These are phyloP conservation scores for Actinemys pallida DNA, from an alignment of 2,113 vertebrate genomes.

Conservation along the genomic window DNA sequence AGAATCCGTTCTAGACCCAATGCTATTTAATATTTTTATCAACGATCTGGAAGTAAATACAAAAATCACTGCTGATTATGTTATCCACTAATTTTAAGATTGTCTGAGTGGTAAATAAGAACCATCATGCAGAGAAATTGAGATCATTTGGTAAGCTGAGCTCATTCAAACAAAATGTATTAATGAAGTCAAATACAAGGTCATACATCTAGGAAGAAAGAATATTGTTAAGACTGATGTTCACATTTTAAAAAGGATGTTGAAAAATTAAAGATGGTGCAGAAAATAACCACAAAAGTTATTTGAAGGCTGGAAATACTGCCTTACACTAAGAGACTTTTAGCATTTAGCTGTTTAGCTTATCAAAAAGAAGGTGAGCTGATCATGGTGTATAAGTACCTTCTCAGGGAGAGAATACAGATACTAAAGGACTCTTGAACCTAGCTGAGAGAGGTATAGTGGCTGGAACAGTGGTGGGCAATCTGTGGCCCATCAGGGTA, in stretches of 20 bases:
- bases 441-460: too few relatives aligned
- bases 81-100: background rate
- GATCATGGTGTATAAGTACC: too few relatives aligned
- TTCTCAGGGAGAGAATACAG: too few relatives aligned
- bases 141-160: background rate
- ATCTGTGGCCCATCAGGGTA: too few relatives aligned
- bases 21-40: background rate
- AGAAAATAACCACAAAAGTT: background rate
- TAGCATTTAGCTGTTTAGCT: too few relatives aligned
- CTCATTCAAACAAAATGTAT: background rate
- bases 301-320: too few relatives aligned
- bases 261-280: background rate
- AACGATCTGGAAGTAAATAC: background rate
- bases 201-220: background rate
- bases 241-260: background rate
- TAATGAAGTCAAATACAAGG: background rate
- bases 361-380: too few relatives aligned
- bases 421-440: too few relatives aligned
- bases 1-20: background rate
- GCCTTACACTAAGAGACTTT: too few relatives aligned
- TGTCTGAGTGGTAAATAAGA: background rate
- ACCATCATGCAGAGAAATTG: background rate
- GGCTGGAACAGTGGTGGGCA: too few relatives aligned
- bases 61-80: background rate
- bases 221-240: background rate